Conservation (phyloP, 2,113 vertebrate species). For the Nannospalax galili region DNA sequence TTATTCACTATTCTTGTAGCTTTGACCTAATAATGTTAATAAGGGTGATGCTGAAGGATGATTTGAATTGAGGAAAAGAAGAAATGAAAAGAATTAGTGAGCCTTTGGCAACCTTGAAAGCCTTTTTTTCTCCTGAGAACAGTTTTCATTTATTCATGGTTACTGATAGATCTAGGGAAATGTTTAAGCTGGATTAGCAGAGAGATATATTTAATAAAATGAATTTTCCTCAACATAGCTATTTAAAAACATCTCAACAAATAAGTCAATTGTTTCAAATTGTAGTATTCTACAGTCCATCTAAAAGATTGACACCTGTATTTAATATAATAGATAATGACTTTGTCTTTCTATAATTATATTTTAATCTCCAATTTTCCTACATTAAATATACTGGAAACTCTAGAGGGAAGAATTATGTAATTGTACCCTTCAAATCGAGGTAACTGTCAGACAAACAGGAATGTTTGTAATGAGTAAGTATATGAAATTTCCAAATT, state of each 20-base stretch:
- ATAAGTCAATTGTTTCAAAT: background rate
- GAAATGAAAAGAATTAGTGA: background rate
- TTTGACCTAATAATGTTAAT: slow-evolving; percentile 9
- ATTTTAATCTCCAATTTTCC: background rate
- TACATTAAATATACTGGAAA: background rate
- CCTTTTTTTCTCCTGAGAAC: background rate
- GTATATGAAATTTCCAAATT: background rate
- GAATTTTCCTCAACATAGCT: background rate
- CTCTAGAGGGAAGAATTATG: background rate
- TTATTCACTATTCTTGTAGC: background rate
- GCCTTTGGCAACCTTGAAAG: background rate
- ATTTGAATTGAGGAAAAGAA: background rate
- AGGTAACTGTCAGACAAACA: background rate
- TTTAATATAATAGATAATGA: background rate
- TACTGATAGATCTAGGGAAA: background rate
- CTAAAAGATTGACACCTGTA: background rate
- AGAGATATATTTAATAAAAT: background rate
- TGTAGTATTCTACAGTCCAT: background rate
- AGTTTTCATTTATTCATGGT: background rate
- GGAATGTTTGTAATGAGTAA: background rate
- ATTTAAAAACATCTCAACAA: background rate
- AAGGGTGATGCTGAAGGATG: background rate
- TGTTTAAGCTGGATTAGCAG: background rate
- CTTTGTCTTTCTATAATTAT: background rate
- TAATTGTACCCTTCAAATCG: background rate